Conservation (phyloP, 2,888 invertebrate genomes). For the Melieria omissa region DNA sequence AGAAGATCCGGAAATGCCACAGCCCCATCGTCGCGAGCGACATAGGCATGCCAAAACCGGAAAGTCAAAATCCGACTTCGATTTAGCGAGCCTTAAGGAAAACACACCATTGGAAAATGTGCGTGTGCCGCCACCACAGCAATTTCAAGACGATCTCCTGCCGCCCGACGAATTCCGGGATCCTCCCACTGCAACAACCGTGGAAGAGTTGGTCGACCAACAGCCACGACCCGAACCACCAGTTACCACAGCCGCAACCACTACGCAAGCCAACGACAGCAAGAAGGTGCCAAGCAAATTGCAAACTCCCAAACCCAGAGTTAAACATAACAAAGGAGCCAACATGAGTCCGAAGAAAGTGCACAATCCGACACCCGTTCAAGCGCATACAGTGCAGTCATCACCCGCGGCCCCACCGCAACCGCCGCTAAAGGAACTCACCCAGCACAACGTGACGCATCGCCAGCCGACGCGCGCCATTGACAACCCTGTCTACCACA, state of each 20-base stretch:
- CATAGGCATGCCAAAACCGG: constrained; percentile 52
- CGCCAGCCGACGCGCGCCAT: constrained; percentile 64
- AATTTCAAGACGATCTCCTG: constrained; percentile 83
- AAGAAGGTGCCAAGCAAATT: constrained; percentile 24
- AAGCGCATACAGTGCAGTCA: constrained; percentile 27
- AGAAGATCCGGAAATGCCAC: constrained; percentile 54
- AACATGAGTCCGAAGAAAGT: constrained; percentile 37
- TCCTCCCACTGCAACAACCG: constrained; percentile 61
- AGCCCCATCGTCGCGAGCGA: constrained; percentile 50
- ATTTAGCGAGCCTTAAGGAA: constrained; percentile 72
- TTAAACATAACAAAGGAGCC: constrained; percentile 35
- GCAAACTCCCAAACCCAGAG: constrained; percentile 24
- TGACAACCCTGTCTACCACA: constrained; percentile 84
- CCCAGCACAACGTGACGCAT: constrained; percentile 43
- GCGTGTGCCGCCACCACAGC: constrained; percentile 81
- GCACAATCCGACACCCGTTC: constrained; percentile 19
- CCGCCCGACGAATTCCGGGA: constrained; percentile 80
- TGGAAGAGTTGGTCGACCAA: not conserved
- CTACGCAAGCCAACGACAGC: constrained; percentile 21
- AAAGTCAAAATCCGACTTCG: constrained; percentile 73
- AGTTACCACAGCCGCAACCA: not conserved
- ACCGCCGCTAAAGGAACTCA: constrained; percentile 52
- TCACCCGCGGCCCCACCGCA: constrained; percentile 51
- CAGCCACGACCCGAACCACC: not conserved
- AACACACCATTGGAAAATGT: constrained; percentile 67